These are phyloP conservation scores for Drosophila mimica DNA, from an alignment of 2,888 invertebrate genomes.

Conservation along the genomic window DNA sequence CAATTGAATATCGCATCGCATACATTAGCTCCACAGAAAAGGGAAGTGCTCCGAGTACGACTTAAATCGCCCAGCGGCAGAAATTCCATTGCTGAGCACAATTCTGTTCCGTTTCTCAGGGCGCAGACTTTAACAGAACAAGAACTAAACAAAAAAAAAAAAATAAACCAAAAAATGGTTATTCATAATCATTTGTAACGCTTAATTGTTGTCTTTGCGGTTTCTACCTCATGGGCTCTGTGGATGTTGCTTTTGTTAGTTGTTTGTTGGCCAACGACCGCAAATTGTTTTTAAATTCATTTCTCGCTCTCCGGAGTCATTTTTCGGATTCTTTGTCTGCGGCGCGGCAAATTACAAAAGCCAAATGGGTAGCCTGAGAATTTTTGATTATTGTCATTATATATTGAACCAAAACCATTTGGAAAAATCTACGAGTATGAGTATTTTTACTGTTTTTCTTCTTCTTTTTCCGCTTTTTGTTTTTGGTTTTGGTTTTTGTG, in stretches of 20 bases:
- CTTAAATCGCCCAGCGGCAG: constrained; percentile 52
- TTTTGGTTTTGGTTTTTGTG: constrained; percentile 33
- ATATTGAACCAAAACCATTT: constrained; percentile 57
- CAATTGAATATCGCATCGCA: constrained; percentile 29
- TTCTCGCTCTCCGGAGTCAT: constrained; percentile 50
- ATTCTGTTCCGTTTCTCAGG: constrained; percentile 61
- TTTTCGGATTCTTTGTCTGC: constrained; percentile 33
- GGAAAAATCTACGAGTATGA: constrained; percentile 26
- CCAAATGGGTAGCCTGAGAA: constrained; percentile 74
- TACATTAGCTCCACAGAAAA: constrained; percentile 32
- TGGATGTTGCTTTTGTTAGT: constrained; percentile 52
- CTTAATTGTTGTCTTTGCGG: constrained; percentile 81
- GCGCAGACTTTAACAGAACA: constrained; percentile 30
- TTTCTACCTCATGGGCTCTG: constrained; percentile 61
- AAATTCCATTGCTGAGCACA: constrained; percentile 52
- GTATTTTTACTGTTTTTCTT: constrained; percentile 1
- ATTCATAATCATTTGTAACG: constrained; percentile 81
- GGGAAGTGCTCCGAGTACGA: constrained; percentile 38
- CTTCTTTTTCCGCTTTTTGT: background rate
- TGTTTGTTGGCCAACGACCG: constrained; percentile 63
- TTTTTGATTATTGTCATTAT: constrained; percentile 81
- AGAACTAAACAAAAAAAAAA: constrained; percentile 16
- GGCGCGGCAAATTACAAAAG: constrained; percentile 74
- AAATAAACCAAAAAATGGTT: constrained; percentile 54
- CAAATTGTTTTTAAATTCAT: constrained; percentile 81